Evolutionary conservation across 1,140 invertebrate species (phyloP), one percentile per base, ranked within the genome.

Genomic region (Drosophila athabasca): DNA sequence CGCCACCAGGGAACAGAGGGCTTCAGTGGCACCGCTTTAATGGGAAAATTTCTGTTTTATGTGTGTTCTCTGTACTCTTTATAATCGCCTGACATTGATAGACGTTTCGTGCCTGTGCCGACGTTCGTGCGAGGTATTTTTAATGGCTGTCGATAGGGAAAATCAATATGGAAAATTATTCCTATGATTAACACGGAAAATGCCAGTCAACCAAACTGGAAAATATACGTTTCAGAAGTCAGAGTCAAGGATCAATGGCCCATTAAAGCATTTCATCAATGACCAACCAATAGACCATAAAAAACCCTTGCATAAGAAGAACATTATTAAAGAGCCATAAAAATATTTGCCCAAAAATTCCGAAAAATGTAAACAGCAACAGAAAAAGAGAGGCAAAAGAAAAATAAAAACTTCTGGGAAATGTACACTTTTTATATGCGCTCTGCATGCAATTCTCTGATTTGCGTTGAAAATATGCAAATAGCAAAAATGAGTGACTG

Each of bases 91-190:
- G 79, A 83, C 58, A 54, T 77, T 70, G 58, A 81, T 64, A 71
- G 73, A 55, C 82, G 66, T 81, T 77, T 85, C 81, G 82, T 87
- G 82, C 52, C 48, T 39, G 46, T 55, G 51, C 9, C 50, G 50
- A 29, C 62, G 69, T 87, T 81, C 80, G 67, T 85, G 67, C 77
- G 19, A 22, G 67, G 13, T 39, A 39, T 55, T 85, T 64, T 73
- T 84, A 85, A 81, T 74, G 82, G 74, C 66, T 84, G 68, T 54
- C 62, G 50, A 73, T 71, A 35, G 31, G 52, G 26, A 76, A 84
- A 84, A 84, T 84, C 81, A 73, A 84, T 84, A 85, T 35, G 46
- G 45, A 65, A 62, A 73, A 70, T 81, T 26, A 55, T 82, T 45
- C 50, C 22, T 51, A 45, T 75, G 76, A 80, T 85, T 85, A 80